Evolutionary conservation across 2,888 invertebrate species (phyloP).

Genomic region (Osedax fenrisi): DNA sequence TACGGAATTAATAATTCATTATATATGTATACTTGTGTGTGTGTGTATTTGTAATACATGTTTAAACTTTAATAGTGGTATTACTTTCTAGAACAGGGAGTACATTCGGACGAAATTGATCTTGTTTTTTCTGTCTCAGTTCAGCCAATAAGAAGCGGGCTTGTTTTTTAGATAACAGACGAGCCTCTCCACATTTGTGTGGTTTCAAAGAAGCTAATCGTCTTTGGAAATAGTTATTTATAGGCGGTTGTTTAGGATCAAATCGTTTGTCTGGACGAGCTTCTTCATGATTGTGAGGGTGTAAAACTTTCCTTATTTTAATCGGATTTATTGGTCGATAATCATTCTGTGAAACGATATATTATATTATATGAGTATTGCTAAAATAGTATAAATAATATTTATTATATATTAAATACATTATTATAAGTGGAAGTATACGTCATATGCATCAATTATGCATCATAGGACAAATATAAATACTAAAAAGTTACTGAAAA

Average conservation of each 20-base stretch:
- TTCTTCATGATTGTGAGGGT: constrained; percentile 30
- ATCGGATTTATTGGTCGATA: constrained; percentile 42
- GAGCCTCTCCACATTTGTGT: not conserved
- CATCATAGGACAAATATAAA: no score
- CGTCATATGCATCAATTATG: no score
- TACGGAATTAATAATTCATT: no score
- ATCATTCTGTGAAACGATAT: no score
- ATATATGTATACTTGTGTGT: no score
- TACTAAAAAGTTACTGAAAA: no score
- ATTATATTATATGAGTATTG: constrained; percentile 32
- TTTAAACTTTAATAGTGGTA: no score
- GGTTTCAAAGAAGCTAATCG: constrained; percentile 35
- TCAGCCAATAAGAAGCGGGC: constrained; percentile 27
- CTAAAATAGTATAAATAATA: not conserved
- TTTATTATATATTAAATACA: not conserved
- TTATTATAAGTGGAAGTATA: no score
- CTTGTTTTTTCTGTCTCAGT: constrained; percentile 16
- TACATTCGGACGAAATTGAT: no score
- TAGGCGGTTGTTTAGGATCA: constrained; percentile 37
- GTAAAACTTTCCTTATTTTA: constrained; percentile 32
- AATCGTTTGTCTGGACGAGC: constrained; percentile 35
- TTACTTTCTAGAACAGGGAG: no score
- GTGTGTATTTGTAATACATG: no score
- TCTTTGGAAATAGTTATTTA: constrained; percentile 39
- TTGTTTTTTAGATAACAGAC: constrained; percentile 26